Conservation (phyloP, 2,888 invertebrate species). For the Cephonodes hylas region DNA sequence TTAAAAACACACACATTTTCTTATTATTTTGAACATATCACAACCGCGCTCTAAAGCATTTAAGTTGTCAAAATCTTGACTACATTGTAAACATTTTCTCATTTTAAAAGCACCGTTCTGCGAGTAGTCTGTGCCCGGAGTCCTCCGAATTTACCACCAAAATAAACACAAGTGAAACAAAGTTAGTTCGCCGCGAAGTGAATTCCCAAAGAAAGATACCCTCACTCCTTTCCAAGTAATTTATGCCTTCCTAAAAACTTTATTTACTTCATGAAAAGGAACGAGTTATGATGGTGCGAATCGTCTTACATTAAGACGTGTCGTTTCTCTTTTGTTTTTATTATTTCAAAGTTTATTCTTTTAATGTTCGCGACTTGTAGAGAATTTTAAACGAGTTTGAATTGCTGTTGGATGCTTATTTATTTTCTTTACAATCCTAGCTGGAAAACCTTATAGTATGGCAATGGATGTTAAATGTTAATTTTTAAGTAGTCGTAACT, state of each 20-base stretch:
- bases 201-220: conserved; percentile 22
- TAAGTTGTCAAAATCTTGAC: background rate
- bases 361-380: background rate
- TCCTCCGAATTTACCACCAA: background rate
- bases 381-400: no score
- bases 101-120: background rate
- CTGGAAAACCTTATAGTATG: no score
- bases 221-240: conserved; percentile 27
- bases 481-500: no score
- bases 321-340: background rate
- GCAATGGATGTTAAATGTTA: no score
- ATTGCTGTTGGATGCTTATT: background rate
- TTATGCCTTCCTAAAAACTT: conserved; percentile 34
- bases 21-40: background rate
- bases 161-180: conserved; percentile 10
- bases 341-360: background rate
- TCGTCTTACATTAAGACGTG: background rate
- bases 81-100: background rate
- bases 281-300: conserved; percentile 27
- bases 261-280: conserved; percentile 23
- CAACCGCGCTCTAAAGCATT: background rate
- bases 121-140: background rate
- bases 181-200: conserved; percentile 20
- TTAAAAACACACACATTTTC: no score
- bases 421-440: no score